Base-by-base conservation (phyloP, 2,888 invertebrate species). In the Mamestra brassicae region DNA sequence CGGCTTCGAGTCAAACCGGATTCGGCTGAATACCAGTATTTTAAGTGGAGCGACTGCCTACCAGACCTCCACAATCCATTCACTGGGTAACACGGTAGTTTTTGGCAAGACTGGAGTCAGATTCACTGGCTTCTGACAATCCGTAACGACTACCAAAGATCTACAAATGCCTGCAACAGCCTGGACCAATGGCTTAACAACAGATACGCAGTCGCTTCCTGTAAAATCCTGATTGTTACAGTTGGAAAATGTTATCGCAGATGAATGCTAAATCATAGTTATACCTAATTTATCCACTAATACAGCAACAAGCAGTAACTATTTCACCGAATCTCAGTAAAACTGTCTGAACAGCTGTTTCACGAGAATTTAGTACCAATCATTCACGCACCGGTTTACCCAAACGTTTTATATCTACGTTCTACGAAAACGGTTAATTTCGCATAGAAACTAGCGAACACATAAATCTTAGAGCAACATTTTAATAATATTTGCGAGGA, bases 311-410 rank as follows among this genome's bases (percentile, higher is more conserved):
- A 58, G 4, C 11, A 45, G n/a, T 55, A 36, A 63, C 15, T 3
- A 62, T 62, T 64, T 50, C 34, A 26, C 45, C 34, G 74, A 52
- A 67, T 60, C 26, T 61, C 38, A 58, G 26, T 72, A 66, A 69
- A 69, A 54, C 54, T 47, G 64, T 52, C 62, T 36, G 50, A 2
- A 67, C 66, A 66, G 58, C 52, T 54, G 64, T 74, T 78, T 68
- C 68, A 79, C 57, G 6, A 72, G 17, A 54, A 84, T 81, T 81
- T 80, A 84, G 61, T 50, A 58, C 71, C 26, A 75, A 84, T 81
- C 58, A 66, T 75, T 71, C 81, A 84, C 76, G 76, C 58, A 69
- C 85, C 62, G 11, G 36, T 81, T 84, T 81, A 69, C 58, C 60
- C 11, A 38, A 65, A 71, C 50, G 26, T 45, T 70, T 84, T 36